phyloP scores from a whole-genome alignment of 92 coral and sea anemone genomes.

The Virgularia gustaviana region DNA sequence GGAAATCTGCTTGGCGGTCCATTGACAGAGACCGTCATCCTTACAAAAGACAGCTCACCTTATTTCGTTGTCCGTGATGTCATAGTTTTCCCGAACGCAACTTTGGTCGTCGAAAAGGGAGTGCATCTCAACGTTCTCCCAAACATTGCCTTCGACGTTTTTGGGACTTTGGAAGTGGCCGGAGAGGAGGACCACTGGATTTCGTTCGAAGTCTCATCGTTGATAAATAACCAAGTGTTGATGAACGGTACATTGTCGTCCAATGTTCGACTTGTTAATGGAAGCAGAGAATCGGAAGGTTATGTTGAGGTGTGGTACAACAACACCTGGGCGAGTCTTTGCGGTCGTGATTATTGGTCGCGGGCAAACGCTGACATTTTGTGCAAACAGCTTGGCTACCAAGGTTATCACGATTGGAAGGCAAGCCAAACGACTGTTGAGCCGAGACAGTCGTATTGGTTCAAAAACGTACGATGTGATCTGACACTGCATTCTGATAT shows the following conservation, averaged over 20 bases:
- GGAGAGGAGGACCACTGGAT: constrained; percentile 3
- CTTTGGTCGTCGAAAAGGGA: constrained; percentile 40
- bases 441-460: constrained; percentile 4
- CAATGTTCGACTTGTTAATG: constrained; percentile 17
- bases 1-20: constrained; percentile 58
- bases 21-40: constrained; percentile 34
- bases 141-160: constrained; percentile 18
- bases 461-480: not conserved
- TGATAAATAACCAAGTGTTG: not conserved
- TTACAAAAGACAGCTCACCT: constrained; percentile 34
- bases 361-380: not conserved
- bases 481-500: constrained; percentile 2
- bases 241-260: not conserved
- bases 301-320: constrained; percentile 17
- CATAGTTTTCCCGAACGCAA: constrained; percentile 51
- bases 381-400: constrained; percentile 26
- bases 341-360: not conserved
- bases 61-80: constrained; percentile 62
- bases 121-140: constrained; percentile 1
- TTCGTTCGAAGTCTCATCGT: not conserved
- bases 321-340: constrained; percentile 21
- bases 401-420: not conserved
- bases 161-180: constrained; percentile 10
- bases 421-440: not conserved
- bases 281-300: constrained; percentile 18